Percentiles rank a stretch among this genome's conserved stretches.
Conservation (phyloP, 1,140 invertebrate species). For the Euborellia annulipes region DNA sequence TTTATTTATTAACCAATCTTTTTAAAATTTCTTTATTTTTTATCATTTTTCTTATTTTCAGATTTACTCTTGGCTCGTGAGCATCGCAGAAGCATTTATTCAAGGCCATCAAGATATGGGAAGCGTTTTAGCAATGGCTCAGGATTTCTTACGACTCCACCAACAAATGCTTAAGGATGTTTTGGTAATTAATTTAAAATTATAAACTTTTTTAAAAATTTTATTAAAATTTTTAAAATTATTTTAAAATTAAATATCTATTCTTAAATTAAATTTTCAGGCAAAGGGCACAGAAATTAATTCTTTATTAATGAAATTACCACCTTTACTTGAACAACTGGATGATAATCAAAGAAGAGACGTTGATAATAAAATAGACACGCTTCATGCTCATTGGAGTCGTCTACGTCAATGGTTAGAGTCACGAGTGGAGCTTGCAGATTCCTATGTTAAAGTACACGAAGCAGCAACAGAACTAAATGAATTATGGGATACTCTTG, state of each 20-base stretch:
- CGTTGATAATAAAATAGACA: slow-evolving; percentile 36
- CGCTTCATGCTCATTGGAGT: slow-evolving; percentile 22
- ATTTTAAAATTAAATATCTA: slow-evolving; percentile 12
- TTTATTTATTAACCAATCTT: too few species aligned
- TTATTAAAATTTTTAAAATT: slow-evolving; percentile 2
- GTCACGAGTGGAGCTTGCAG: slow-evolving; percentile 40
- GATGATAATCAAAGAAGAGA: slow-evolving; percentile 47
- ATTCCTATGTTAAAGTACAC: slow-evolving; percentile 58
- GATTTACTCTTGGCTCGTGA: slow-evolving; percentile 52
- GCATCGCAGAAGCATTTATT: slow-evolving; percentile 54
- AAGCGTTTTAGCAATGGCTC: slow-evolving; percentile 44
- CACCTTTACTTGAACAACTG: slow-evolving; percentile 44
- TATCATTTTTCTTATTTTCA: slow-evolving; percentile 14
- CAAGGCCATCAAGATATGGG: slow-evolving; percentile 62
- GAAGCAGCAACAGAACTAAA: slow-evolving; percentile 46
- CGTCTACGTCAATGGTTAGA: slow-evolving; percentile 27
- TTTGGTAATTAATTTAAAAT: slow-evolving; percentile 33
- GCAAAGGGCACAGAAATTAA: slow-evolving; percentile 51
- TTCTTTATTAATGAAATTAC: slow-evolving; percentile 40
- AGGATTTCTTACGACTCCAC: slow-evolving; percentile 60
- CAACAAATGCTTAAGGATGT: slow-evolving; percentile 57
- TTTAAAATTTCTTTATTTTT: not conserved
- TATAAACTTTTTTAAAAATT: not conserved
- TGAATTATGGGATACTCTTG: slow-evolving; percentile 47
- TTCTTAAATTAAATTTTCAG: slow-evolving; percentile 26